Conservation (phyloP, 2,888 invertebrate species). For the Meiosimyza decipiens region DNA sequence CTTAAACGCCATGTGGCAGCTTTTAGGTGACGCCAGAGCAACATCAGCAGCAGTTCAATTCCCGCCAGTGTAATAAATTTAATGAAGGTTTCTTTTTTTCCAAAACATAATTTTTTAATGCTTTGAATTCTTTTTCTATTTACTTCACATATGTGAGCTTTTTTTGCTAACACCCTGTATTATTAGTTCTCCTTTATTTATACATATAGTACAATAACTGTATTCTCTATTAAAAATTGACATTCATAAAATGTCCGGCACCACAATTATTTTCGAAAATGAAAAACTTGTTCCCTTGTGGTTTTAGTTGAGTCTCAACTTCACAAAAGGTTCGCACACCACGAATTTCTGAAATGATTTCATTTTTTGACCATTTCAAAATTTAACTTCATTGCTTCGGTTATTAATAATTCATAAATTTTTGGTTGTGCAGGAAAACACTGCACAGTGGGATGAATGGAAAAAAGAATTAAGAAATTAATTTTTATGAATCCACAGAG, state of each 20-base stretch:
- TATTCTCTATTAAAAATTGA: slow-evolving; percentile 31
- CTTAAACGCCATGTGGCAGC: slow-evolving; percentile 22
- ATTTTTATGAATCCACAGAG: no score
- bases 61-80: slow-evolving; percentile 30
- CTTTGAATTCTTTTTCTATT: not conserved
- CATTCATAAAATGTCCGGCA: slow-evolving; percentile 30
- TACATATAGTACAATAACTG: not conserved
- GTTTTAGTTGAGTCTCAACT: no score
- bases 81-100: slow-evolving; percentile 22
- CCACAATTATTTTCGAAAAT: slow-evolving; percentile 27
- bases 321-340: not conserved
- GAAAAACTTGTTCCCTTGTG: slow-evolving; percentile 29
- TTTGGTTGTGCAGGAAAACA: slow-evolving; percentile 11
- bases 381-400: slow-evolving; percentile 49
- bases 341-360: slow-evolving; percentile 6
- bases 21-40: not conserved
- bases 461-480: not conserved
- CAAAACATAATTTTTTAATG: slow-evolving; percentile 1
- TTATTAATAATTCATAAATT: slow-evolving; percentile 48
- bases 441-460: slow-evolving; percentile 30
- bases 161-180: not conserved
- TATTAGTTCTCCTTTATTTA: not conserved
- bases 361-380: slow-evolving; percentile 40
- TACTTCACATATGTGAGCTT: not conserved
- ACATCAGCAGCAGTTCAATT: slow-evolving; percentile 8